Evolutionary conservation across 2,888 invertebrate species (phyloP), one percentile per base, ranked within the genome.

Genomic region (Tenthredo distinguenda): DNA sequence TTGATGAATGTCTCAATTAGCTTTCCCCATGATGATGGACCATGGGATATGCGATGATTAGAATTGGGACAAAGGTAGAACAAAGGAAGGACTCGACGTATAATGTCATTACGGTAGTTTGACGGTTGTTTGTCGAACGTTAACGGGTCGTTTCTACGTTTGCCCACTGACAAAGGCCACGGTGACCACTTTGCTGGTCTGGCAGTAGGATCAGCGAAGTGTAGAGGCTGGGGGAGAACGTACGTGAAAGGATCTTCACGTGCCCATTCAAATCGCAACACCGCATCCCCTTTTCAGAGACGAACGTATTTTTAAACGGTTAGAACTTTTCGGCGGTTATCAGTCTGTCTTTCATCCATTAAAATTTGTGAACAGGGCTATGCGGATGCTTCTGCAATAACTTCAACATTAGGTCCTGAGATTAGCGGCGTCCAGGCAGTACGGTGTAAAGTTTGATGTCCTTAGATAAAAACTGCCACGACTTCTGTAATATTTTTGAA

Each of bases 391-490:
- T 74, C 31, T 31, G 10, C 43, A 40, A 26, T 26, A 68, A 47
- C 47, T 47, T n/a, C 12, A 4, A 31, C 26, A 81, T 15, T 50
- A 83, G 18, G 50, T 71, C 31, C 68, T 31, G 7, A 5, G 5
- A 47, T 65, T 34, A 37, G 81, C n/a, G 18, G 82, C 21, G 58
- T 74, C 74, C 76, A 82, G 31, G 55, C 65, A 85, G 82, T 86
- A 85, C 6, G 86, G 86, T 15, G 85, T 86, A 21, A n/a, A 71
- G 62, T 85, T 86, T 43, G 82, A 82, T 7, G 86, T 86, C n/a
- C 65, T 68, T 31, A 86, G 55, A 50, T 86, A 86, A 76, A 86
- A 86, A 34, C 43, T 76, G 43, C 86, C 86, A 15, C 82, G 86
- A 47, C 10, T 76, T 65, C 85, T 85, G 68, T 4, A 74, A 84